phyloP scores from a whole-genome alignment of 2,888 invertebrate genomes.

The Hyles lineata region DNA sequence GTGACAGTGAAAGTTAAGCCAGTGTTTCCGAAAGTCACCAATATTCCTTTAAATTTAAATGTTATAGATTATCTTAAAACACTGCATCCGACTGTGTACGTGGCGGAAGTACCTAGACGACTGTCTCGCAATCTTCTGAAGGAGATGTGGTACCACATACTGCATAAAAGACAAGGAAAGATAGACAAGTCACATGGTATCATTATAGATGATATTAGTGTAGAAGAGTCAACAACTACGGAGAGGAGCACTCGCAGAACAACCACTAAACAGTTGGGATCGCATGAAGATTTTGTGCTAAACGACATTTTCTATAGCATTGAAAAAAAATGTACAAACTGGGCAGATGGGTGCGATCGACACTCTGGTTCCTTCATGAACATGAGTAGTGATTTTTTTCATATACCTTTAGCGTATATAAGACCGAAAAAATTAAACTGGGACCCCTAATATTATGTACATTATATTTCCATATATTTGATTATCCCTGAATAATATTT shows the following conservation, averaged over 20 bases:
- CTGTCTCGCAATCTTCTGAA: background rate
- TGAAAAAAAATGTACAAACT: constrained; percentile 40
- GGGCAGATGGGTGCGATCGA: constrained; percentile 34
- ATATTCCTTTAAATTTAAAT: background rate
- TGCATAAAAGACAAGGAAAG: background rate
- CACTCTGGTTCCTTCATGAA: background rate
- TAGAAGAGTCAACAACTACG: background rate
- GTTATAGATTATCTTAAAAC: background rate
- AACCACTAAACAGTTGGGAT: background rate
- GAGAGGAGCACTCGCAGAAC: background rate
- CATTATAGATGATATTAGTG: background rate
- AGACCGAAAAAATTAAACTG: background rate
- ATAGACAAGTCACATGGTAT: background rate
- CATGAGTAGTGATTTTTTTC: background rate
- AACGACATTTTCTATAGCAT: constrained; percentile 40
- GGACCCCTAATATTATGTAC: background rate
- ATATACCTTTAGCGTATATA: background rate
- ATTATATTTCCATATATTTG: background rate
- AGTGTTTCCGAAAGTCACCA: background rate
- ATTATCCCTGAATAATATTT: too few relatives aligned
- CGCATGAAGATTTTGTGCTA: constrained; percentile 29
- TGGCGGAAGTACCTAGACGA: background rate
- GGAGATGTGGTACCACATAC: background rate
- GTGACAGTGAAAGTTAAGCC: background rate
- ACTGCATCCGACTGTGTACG: background rate